Conservation (phyloP, 2,888 invertebrate species). For the Drosophila leonis region DNA sequence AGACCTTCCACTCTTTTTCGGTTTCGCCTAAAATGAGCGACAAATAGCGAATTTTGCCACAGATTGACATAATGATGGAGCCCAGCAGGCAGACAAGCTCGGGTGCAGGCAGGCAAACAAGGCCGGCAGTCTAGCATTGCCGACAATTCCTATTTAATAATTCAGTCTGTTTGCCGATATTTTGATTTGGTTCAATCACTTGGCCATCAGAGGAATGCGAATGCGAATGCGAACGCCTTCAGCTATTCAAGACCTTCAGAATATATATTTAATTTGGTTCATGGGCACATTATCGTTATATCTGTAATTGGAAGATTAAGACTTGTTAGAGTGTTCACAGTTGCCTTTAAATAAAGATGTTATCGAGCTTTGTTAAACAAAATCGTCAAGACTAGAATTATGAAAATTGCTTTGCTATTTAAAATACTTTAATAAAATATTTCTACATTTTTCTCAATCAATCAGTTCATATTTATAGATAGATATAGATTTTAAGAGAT, state of each 20-base stretch:
- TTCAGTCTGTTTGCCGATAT: slow-evolving; percentile 57
- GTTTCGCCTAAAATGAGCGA: slow-evolving; percentile 48
- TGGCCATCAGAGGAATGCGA: slow-evolving; percentile 26
- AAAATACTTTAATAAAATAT: neutral
- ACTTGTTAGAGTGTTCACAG: neutral
- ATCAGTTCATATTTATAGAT: neutral
- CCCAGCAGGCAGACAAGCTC: slow-evolving; percentile 9
- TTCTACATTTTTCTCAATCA: neutral
- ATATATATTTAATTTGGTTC: slow-evolving; percentile 3
- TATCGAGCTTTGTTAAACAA: neutral
- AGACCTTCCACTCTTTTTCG: neutral
- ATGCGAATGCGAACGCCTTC: slow-evolving; percentile 5
- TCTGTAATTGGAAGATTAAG: neutral
- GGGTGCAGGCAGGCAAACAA: neutral
- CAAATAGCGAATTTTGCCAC: slow-evolving; percentile 71
- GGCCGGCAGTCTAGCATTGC: slow-evolving; percentile 1
- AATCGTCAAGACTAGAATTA: neutral
- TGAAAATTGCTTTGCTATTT: neutral
- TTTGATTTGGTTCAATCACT: slow-evolving; percentile 63
- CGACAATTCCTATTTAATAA: slow-evolving; percentile 56
- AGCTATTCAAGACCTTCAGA: neutral
- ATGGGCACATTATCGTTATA: slow-evolving; percentile 1
- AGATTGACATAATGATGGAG: slow-evolving; percentile 60
- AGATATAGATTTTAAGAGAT: too few relatives aligned
- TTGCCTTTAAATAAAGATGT: neutral